Evolutionary conservation across 2,113 vertebrate genomes (phyloP), one percentile per base, ranked within the genome.

Genomic region (Erythrocebus patas): DNA sequence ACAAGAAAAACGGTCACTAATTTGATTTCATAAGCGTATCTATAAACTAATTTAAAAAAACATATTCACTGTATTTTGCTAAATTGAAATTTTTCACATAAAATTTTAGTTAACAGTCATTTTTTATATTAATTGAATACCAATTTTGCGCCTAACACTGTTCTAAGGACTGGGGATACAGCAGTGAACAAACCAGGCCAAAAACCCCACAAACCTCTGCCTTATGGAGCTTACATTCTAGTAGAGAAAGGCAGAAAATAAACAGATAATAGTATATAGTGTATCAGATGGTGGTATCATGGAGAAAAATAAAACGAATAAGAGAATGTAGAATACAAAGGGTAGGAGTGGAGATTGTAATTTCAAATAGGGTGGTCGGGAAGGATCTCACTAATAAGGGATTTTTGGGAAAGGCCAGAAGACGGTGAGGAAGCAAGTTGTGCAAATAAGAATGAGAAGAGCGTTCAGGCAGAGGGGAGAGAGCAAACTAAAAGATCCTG

Each of bases 21-120:
- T 88, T 90, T 79, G 11, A 86, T n/a, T 82, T 89, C 14, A 2
- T 91, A 86, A 80, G 20, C n/a, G 89, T 68, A 97, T 91, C 50
- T 2, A 30, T 22, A 79, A 14, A 75, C 32, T 68, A 38, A 40
- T 76, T 76, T 48, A 30, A 93, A 89, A 61, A 48, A 27, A 61
- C 5, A 8, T 30, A 61, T 90, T 70, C 93, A 2, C 8, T 52
- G 1, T 80, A 48, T 88, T 92, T 85, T 40, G 16, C 73, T 83
- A 88, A 81, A 70, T 52, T 64, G 14, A 93, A 96, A 89, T 20
- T 48, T 91, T 76, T 82, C 5, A 52, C 94, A 52, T 61, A 73
- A 92, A 90, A 35, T 79, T 93, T 90, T 66, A 32, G 32, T 52
- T 48, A 76, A 16, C 66, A 43, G 18, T 76, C 16, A 78, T 78